phyloP scores from a whole-genome alignment of 2,888 invertebrate species.

The Aproaerema taeniolella region DNA sequence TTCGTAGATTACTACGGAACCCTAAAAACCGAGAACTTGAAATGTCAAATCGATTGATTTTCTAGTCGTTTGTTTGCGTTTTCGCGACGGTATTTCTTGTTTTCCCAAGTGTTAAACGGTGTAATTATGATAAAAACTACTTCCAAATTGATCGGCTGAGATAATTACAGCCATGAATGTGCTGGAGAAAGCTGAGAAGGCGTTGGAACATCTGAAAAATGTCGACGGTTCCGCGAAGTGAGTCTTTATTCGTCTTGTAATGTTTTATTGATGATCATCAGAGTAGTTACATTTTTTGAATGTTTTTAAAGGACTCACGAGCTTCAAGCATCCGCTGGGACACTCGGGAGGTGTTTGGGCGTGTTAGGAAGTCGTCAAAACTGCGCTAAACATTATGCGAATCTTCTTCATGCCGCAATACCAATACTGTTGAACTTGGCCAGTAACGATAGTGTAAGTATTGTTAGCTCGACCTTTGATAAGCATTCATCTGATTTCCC shows the following conservation, averaged over 20 bases:
- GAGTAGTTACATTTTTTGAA: neutral
- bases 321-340: slow-evolving; percentile 61
- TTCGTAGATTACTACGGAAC: no score
- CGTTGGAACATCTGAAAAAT: slow-evolving; percentile 61
- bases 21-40: neutral
- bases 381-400: slow-evolving; percentile 61
- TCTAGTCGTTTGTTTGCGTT: slow-evolving; percentile 42
- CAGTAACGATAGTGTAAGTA: slow-evolving; percentile 68
- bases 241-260: slow-evolving; percentile 26
- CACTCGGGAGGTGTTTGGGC: slow-evolving; percentile 63
- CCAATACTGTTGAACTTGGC: slow-evolving; percentile 63
- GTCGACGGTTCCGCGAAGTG: slow-evolving; percentile 57
- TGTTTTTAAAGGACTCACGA: slow-evolving; percentile 57
- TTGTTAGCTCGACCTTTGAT: no score
- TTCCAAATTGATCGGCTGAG: slow-evolving; percentile 27
- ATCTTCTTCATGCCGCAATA: slow-evolving; percentile 55
- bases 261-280: slow-evolving; percentile 4
- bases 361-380: slow-evolving; percentile 60
- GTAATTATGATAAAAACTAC: slow-evolving; percentile 30
- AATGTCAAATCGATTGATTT: slow-evolving; percentile 39
- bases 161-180: slow-evolving; percentile 53
- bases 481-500: no score
- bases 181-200: slow-evolving; percentile 68
- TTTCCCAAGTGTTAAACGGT: slow-evolving; percentile 18
- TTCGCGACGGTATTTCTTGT: slow-evolving; percentile 29